Percentiles rank a stretch among this genome's conserved stretches.
Evolutionary conservation across 2,888 invertebrate species (phyloP).

Genomic region (Cephus spinipes): DNA sequence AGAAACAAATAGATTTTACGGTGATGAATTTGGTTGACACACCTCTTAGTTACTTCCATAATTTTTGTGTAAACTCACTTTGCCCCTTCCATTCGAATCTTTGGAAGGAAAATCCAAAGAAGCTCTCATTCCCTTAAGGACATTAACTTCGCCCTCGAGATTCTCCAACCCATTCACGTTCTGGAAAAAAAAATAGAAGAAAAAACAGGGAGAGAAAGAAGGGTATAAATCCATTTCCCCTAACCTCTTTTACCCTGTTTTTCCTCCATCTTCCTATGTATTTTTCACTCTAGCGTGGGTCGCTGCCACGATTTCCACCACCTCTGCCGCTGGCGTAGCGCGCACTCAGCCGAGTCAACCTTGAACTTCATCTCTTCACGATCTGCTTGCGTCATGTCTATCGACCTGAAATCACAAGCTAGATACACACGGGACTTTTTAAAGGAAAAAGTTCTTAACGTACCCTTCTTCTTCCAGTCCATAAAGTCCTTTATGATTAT

Average conservation of each 20-base stretch:
- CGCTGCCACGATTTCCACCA: constrained; percentile 22
- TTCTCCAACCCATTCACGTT: constrained; percentile 26
- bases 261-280: constrained; percentile 39
- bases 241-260: constrained; percentile 12
- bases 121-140: not conserved
- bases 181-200: constrained; percentile 31
- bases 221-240: constrained; percentile 34
- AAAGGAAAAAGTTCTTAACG: not conserved
- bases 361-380: constrained; percentile 63
- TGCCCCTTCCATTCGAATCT: not conserved
- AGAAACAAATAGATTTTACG: not conserved
- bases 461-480: not conserved
- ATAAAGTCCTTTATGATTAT: not conserved
- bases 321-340: not conserved
- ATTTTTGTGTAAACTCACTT: not conserved
- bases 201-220: not conserved
- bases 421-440: constrained; percentile 1
- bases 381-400: constrained; percentile 61
- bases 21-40: not conserved
- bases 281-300: constrained; percentile 57
- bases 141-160: not conserved
- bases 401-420: constrained; percentile 55
- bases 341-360: constrained; percentile 56
- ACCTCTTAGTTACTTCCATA: not conserved
- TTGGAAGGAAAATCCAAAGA: not conserved